Conservation (phyloP, 2,797 vertebrate species). For the Toxotes lorentzi region DNA sequence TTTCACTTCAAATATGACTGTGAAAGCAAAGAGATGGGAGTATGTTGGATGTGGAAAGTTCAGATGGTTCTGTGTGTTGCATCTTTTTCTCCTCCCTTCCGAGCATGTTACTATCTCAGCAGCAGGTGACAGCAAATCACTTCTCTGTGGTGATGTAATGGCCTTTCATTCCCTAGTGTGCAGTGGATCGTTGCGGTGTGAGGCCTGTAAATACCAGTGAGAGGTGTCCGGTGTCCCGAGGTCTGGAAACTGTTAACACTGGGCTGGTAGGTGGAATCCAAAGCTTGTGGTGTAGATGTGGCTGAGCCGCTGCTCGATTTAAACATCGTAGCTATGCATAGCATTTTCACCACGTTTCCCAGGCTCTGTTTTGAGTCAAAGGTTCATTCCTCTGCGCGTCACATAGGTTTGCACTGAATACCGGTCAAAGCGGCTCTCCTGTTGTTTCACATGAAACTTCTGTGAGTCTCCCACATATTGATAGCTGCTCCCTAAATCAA, state of each 20-base stretch:
- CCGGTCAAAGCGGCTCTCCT: neutral
- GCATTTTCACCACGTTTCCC: constrained; percentile 34
- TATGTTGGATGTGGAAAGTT: neutral
- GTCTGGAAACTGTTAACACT: constrained; percentile 71
- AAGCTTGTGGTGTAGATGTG: constrained; percentile 35
- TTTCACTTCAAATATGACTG: constrained; percentile 11
- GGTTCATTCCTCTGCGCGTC: neutral
- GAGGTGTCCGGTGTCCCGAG: constrained; percentile 62
- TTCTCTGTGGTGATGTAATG: constrained; percentile 49
- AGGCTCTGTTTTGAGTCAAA: constrained; percentile 19
- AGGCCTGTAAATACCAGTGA: constrained; percentile 67
- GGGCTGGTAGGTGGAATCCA: constrained; percentile 56
- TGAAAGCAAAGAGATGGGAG: constrained; percentile 8
- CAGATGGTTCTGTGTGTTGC: neutral
- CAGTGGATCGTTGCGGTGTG: constrained; percentile 28
- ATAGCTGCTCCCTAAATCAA: neutral
- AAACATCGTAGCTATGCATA: constrained; percentile 18
- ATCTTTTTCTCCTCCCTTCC: neutral
- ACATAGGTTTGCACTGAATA: neutral
- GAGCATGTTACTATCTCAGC: constrained; percentile 10
- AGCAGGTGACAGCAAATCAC: constrained; percentile 31
- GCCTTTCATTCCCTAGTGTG: constrained; percentile 46
- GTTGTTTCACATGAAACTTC: too few relatives aligned
- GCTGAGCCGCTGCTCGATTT: constrained; percentile 33
- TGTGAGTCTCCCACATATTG: neutral